Evolutionary conservation across 2,797 vertebrate species (phyloP).

Genomic region (Erethizon dorsatum): DNA sequence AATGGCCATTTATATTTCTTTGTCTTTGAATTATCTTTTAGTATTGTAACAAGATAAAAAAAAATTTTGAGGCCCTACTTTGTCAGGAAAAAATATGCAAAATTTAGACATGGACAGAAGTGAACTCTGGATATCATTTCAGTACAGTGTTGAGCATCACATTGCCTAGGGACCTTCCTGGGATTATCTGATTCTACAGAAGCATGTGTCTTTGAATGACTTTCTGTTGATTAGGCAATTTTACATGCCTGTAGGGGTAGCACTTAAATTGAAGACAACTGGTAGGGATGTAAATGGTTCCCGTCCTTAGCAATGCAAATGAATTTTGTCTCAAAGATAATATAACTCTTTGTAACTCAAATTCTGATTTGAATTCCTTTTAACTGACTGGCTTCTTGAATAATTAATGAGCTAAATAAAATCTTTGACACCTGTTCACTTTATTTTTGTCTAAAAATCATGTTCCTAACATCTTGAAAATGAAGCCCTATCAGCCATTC

Average conservation of each 20-base stretch:
- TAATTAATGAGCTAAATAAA: slow-evolving; percentile 77
- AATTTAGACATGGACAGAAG: background rate
- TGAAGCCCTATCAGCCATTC: background rate
- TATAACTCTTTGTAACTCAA: slow-evolving; percentile 52
- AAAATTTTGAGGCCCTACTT: slow-evolving; percentile 11
- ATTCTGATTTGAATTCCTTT: slow-evolving; percentile 66
- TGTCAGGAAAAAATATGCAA: background rate
- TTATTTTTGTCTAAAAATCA: slow-evolving; percentile 36
- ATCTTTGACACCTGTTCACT: slow-evolving; percentile 36
- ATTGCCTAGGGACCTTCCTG: background rate
- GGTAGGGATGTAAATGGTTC: background rate
- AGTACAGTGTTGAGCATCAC: background rate
- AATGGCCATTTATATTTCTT: background rate
- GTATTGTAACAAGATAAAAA: background rate
- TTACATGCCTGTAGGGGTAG: background rate
- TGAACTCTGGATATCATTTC: background rate
- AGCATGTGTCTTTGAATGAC: background rate
- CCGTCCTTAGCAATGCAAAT: slow-evolving; percentile 39
- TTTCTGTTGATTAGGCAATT: slow-evolving; percentile 10
- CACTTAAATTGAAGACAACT: slow-evolving; percentile 43
- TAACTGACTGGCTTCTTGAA: slow-evolving; percentile 48
- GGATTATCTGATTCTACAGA: background rate
- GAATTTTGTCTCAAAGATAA: slow-evolving; percentile 53
- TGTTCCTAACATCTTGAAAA: slow-evolving; percentile 55
- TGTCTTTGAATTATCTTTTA: slow-evolving; percentile 47